A percentile compares a stretch with the other conserved stretches of the same genome.
phyloP scores from a whole-genome alignment of 2,113 vertebrate genomes.

The Turdus rufiventris region DNA sequence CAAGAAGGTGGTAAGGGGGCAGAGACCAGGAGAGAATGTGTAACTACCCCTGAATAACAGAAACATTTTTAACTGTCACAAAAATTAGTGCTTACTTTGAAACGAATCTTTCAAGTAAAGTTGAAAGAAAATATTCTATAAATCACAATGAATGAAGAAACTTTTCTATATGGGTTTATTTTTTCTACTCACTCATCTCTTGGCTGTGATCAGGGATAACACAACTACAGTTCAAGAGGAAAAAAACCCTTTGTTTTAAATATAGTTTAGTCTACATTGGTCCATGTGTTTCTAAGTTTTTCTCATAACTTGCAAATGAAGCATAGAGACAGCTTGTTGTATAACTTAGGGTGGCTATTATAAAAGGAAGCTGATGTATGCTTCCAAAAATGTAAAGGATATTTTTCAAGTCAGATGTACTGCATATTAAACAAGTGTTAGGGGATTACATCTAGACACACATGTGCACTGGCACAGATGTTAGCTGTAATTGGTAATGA shows the following conservation, averaged over 20 bases:
- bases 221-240: not conserved
- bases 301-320: constrained; percentile 2
- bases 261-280: not conserved
- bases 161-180: not conserved
- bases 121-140: not conserved
- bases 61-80: not conserved
- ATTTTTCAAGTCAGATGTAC: not conserved
- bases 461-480: not conserved
- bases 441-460: not conserved
- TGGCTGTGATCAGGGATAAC: not conserved
- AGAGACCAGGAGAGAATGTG: not conserved
- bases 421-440: not conserved
- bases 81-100: not conserved
- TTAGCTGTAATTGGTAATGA: not conserved
- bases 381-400: constrained; percentile 5
- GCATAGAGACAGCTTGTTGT: not conserved
- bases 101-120: not conserved
- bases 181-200: not conserved
- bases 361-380: not conserved
- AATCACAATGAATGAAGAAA: not conserved
- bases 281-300: not conserved
- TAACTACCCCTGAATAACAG: not conserved
- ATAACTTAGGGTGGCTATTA: not conserved
- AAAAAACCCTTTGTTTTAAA: not conserved
- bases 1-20: not conserved